Base-by-base conservation (phyloP, 2,797 vertebrate genomes). In the Poeciliopsis infans region DNA sequence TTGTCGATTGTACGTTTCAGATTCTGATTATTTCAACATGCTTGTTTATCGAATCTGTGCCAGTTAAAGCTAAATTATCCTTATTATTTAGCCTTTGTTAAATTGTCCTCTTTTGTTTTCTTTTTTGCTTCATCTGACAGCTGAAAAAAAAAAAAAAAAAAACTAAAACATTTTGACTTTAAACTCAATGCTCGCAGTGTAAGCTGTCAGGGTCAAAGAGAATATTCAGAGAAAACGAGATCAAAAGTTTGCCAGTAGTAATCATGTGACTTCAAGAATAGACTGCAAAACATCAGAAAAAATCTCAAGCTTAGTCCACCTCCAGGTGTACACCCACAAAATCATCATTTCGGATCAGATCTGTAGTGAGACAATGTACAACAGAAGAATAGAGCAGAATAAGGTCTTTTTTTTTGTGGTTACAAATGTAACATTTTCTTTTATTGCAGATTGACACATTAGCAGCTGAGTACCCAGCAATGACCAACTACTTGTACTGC, bases 401-500 rank as follows among this genome's bases (percentile, higher is more conserved):
- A 25, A 1, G 13, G 3, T 59, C 7, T 5, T 1, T 47, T 43
- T 28, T 45, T 23, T 41, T 2, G 43, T 20, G 0, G 1, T 45
- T 69, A 39, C 5, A 4, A n/a, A 25, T 72, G 39, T 59, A 49
- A 55, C 4, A 1, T 2, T 75, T 81, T 20, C 1, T 82, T 25
- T 85, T 18, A 68, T 79, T 33, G 61, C 92, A 99, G 98, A 99
- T 99, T 75, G 98, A 99, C 90, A 99, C 98, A 0, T 89, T 99
- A 88, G 97, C 98, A 84, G 98, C 97, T 82, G 98, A 99, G 88
- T 98, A 98, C 85, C 97, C 97, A 23, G 96, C 97, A 0, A 94
- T 97, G 83, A 98, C 97, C 79, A 98, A 99, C 93, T 99, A 99
- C 79, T 96, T 99, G 47, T 99, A 98, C 70, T 88, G 97, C 84